These are phyloP conservation scores for Daktulosphaira vitifoliae DNA, from an alignment of 1,140 invertebrate genomes.

Conservation along the genomic window DNA sequence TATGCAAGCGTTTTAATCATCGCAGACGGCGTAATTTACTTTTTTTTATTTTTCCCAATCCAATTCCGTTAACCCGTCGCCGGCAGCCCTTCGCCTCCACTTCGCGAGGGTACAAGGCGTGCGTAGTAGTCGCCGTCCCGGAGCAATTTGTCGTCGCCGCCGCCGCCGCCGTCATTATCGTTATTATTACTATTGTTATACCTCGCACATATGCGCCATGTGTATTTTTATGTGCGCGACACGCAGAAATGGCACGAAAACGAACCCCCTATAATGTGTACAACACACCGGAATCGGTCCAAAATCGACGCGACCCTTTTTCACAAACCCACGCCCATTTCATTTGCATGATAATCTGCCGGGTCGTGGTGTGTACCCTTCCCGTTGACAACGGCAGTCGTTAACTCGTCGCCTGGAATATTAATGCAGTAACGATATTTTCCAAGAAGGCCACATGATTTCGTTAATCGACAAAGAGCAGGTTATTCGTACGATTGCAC, in stretches of 20 bases:
- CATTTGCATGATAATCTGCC: conserved; percentile 31
- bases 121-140: neutral
- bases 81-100: no score
- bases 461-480: no score
- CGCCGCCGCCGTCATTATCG: neutral
- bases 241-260: no score
- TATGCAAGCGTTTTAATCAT: neutral
- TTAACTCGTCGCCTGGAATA: conserved; percentile 15
- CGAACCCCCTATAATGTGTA: neutral
- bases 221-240: no score
- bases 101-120: no score
- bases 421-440: neutral
- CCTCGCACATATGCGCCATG: no score
- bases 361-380: neutral
- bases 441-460: no score
- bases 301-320: no score
- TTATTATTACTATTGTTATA: neutral
- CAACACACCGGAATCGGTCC: no score
- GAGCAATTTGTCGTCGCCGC: neutral
- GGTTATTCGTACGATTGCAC: no score
- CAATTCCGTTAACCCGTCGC: no score
- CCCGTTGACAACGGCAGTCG: neutral
- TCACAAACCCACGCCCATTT: conserved; percentile 21
- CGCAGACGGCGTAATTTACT: neutral
- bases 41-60: no score